phyloP scores from a whole-genome alignment of 2,797 vertebrate genomes.

The Taenioides sp. region DNA sequence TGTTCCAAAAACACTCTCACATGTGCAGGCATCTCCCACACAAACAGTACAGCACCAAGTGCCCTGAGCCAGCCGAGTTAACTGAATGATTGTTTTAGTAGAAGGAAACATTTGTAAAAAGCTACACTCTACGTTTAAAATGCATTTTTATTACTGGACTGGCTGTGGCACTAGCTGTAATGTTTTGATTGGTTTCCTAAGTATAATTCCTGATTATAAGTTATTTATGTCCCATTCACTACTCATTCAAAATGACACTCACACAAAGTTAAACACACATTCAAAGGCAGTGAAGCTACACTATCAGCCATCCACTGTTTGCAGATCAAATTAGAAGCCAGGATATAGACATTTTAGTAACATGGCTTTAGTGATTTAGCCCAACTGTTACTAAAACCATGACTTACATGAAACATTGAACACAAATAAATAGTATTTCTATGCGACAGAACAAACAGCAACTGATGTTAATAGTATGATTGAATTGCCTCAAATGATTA shows the following conservation, averaged over 20 bases:
- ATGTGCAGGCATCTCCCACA: slow-evolving; percentile 6
- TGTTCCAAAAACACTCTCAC: slow-evolving; percentile 28
- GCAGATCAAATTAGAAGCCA: slow-evolving; percentile 49
- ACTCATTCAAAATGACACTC: slow-evolving; percentile 21
- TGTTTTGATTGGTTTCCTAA: slow-evolving; percentile 30
- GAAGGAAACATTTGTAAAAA: slow-evolving; percentile 7
- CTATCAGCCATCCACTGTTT: slow-evolving; percentile 48
- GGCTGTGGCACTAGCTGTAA: slow-evolving; percentile 42
- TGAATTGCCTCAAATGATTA: slow-evolving; percentile 33
- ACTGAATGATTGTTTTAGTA: slow-evolving; percentile 5
- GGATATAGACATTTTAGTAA: slow-evolving; percentile 43
- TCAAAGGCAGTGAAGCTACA: slow-evolving; percentile 66
- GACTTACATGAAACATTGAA: slow-evolving; percentile 35
- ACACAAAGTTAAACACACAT: slow-evolving; percentile 35
- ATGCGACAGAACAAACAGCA: slow-evolving; percentile 40
- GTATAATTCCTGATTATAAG: slow-evolving; percentile 33
- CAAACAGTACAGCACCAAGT: slow-evolving; percentile 28
- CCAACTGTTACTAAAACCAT: slow-evolving; percentile 43
- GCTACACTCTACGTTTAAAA: neutral
- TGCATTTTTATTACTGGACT: neutral
- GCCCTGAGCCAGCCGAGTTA: slow-evolving; percentile 13
- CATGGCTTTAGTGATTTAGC: slow-evolving; percentile 38
- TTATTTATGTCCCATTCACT: slow-evolving; percentile 8
- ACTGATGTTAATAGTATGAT: slow-evolving; percentile 46
- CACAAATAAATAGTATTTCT: slow-evolving; percentile 66